Base-by-base conservation (phyloP, 2,888 invertebrate genomes). In the Deilephila porcellus region DNA sequence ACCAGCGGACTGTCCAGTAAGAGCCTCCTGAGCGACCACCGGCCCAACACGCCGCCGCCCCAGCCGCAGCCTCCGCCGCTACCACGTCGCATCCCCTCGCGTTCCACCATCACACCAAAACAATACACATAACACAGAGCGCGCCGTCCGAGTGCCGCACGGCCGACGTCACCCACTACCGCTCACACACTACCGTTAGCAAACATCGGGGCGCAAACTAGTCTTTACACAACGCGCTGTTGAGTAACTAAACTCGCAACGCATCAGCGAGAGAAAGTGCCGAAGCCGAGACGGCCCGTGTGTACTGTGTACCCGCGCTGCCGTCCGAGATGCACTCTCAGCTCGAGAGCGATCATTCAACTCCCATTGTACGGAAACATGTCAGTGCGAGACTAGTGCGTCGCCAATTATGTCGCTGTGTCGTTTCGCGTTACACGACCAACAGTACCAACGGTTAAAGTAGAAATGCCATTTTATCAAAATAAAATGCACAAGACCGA, bases 1-100 rank as follows among this genome's bases (percentile, higher is more conserved):
- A 97, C 95, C 29, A 97, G 93, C 4, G 97, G 97, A 87, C 96
- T 97, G 80, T 97, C 96, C 75, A 97, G 96, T 74, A 97, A 95
- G 77, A 97, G 91, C 76, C 97, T 95, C 70, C 97, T 95, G 60
- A 97, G 89, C 29, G 97, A 97, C 95, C 97, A 96, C 82, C 97
- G 93, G 77, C 94, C 93, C 72, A 94, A 87, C 78, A 93, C 86
- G 74, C 94, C 94, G 76, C 93, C 92, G 78, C 94, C 93, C 90
- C 94, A 93, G 84, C 93, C 89, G 78, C 93, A 92, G 78, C 93
- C 91, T 67, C 90, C 88, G 74, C 90, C 89, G 83, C 93, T 88
- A 77, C 93, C 93, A 75, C 93, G 92, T 78, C 93, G 84, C 90
- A 90, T 90, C n/a, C 90, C 90, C 73, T 92, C 93, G 62, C 92